A percentile compares a stretch with the other conserved stretches of the same genome.
phyloP scores from a whole-genome alignment of 1,140 invertebrate genomes.

The Drosophila azteca region DNA sequence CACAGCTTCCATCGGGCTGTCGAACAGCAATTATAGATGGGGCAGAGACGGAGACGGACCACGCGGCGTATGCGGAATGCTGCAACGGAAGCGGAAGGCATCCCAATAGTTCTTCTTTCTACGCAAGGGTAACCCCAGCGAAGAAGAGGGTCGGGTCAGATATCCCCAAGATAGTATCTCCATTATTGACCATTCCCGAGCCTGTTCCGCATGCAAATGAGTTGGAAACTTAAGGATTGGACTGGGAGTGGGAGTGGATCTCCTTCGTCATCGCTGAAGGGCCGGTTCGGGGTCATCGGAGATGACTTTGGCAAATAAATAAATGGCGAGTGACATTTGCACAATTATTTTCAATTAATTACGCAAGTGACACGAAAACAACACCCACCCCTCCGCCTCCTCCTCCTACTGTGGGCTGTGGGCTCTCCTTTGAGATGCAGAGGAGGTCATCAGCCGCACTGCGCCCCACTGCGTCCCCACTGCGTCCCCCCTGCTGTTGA shows the following conservation, averaged over 20 bases:
- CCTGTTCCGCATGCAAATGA: slow-evolving; percentile 21
- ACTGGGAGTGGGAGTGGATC: not conserved
- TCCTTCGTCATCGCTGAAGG: not conserved
- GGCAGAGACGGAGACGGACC: not conserved
- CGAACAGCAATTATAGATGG: slow-evolving; percentile 37
- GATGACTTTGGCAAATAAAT: slow-evolving; percentile 64
- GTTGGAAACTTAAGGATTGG: slow-evolving; percentile 2
- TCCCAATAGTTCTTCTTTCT: not conserved
- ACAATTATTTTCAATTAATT: slow-evolving; percentile 80
- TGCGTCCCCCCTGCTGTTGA: slow-evolving; percentile 9
- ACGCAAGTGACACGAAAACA: slow-evolving; percentile 49
- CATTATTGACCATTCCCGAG: slow-evolving; percentile 11
- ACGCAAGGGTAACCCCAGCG: not conserved
- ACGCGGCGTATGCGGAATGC: slow-evolving; percentile 34
- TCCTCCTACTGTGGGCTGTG: too few relatives aligned
- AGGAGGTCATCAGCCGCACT: slow-evolving; percentile 22
- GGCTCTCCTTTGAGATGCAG: slow-evolving; percentile 1
- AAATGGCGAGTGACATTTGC: slow-evolving; percentile 68
- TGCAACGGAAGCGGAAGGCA: not conserved
- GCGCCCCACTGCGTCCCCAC: not conserved
- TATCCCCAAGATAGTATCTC: not conserved
- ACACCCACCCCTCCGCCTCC: not conserved
- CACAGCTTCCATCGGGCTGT: not conserved
- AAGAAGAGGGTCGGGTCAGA: slow-evolving; percentile 32
- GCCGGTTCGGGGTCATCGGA: not conserved